Evolutionary conservation across 2,797 vertebrate genomes (phyloP).

Genomic region (Borostomias antarcticus): DNA sequence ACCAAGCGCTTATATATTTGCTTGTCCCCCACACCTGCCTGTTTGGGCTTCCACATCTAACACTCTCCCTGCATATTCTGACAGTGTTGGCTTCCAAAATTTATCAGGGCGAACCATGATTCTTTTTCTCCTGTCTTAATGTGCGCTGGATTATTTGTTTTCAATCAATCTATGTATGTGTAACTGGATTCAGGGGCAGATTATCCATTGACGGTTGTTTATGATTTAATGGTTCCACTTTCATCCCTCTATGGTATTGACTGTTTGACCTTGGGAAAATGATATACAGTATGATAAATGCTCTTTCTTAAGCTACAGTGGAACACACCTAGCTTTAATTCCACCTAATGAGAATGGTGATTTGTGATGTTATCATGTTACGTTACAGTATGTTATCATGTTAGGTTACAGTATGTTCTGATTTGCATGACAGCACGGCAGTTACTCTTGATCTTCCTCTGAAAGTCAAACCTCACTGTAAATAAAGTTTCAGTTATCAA

Average conservation of each 20-base stretch:
- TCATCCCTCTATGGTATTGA: conserved; percentile 39
- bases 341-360: conserved; percentile 19
- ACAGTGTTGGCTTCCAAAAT: conserved; percentile 58
- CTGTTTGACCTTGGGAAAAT: conserved; percentile 53
- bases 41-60: conserved; percentile 50
- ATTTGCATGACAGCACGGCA: too few species aligned
- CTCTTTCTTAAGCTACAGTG: conserved; percentile 21
- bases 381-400: too few species aligned
- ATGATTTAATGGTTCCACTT: conserved; percentile 41
- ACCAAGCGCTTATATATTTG: conserved; percentile 64
- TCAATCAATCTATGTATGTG: conserved; percentile 47
- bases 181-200: conserved; percentile 56
- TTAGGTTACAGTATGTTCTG: too few species aligned
- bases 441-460: too few species aligned
- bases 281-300: conserved; percentile 45
- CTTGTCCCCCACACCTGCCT: conserved; percentile 53
- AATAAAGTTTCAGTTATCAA: too few species aligned
- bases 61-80: conserved; percentile 52
- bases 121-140: conserved; percentile 35
- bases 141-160: conserved; percentile 53
- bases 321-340: conserved; percentile 28
- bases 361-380: too few species aligned
- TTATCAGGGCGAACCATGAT: conserved; percentile 51
- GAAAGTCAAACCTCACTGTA: too few species aligned
- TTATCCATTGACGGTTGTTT: conserved; percentile 40